These are phyloP conservation scores for Smutsia gigantea DNA, from an alignment of 2,797 vertebrate species.

Conservation along the genomic window DNA sequence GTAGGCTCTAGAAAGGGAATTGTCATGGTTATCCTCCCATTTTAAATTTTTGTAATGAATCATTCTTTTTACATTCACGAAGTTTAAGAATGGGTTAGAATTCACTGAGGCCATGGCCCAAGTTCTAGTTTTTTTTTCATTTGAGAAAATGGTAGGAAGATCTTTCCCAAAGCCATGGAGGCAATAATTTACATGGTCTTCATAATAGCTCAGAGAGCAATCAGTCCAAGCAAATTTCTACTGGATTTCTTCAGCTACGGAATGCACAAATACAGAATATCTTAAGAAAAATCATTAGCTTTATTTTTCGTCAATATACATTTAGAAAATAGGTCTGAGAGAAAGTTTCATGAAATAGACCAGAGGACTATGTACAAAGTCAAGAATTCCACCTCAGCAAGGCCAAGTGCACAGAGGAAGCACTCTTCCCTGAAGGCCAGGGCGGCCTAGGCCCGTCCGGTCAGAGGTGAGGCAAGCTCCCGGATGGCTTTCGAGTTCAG, in stretches of 20 bases:
- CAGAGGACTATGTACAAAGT: conserved; percentile 75
- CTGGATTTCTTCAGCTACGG: not conserved
- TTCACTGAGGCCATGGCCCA: not conserved
- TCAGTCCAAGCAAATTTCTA: not conserved
- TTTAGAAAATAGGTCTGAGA: conserved; percentile 68
- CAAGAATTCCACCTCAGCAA: conserved; percentile 37
- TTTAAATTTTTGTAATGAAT: not conserved
- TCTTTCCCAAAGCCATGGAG: not conserved
- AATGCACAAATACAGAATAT: not conserved
- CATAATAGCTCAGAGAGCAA: not conserved
- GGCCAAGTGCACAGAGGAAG: conserved; percentile 40
- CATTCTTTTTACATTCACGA: not conserved
- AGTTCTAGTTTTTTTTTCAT: not conserved
- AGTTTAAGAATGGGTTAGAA: not conserved
- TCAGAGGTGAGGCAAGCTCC: conserved; percentile 87
- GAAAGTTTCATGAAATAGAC: conserved; percentile 38
- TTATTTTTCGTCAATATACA: conserved; percentile 75
- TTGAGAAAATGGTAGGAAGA: not conserved
- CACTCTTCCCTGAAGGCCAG: not conserved
- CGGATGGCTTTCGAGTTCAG: conserved; percentile 86
- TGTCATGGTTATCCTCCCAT: not conserved
- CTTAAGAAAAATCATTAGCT: conserved; percentile 68
- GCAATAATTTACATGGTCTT: not conserved
- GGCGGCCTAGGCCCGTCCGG: conserved; percentile 51
- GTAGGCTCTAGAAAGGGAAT: not conserved